These are phyloP conservation scores for Bombus waltoni DNA, from an alignment of 1,140 invertebrate species.

Conservation along the genomic window DNA sequence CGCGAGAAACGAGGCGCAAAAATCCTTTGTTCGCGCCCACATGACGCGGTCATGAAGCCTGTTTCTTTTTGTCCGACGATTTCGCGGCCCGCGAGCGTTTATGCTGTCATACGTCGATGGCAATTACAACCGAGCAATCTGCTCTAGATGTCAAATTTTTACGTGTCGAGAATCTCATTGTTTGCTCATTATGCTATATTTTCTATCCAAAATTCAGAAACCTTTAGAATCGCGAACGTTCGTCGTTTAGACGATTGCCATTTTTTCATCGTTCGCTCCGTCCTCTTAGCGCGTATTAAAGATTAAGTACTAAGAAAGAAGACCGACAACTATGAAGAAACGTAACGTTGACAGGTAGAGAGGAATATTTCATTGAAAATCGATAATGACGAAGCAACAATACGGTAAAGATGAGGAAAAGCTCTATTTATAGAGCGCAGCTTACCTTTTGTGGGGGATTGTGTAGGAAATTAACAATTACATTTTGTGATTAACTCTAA, in stretches of 20 bases:
- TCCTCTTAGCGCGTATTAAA: too few relatives aligned
- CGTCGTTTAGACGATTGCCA: too few relatives aligned
- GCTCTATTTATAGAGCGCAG: background rate
- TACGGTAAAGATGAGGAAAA: background rate
- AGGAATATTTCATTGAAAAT: background rate
- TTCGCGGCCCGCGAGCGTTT: background rate
- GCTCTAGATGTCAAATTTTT: too few relatives aligned
- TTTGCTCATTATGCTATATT: too few relatives aligned
- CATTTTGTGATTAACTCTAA: background rate
- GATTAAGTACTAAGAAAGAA: too few relatives aligned
- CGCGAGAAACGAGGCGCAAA: slow-evolving; percentile 55
- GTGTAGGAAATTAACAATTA: background rate
- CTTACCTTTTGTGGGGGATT: background rate
- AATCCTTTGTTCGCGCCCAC: slow-evolving; percentile 58
- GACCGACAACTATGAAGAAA: background rate
- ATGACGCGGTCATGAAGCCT: slow-evolving; percentile 27
- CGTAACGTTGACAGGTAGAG: background rate
- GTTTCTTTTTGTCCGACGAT: slow-evolving; percentile 9
- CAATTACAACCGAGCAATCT: slow-evolving; percentile 9
- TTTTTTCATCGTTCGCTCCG: too few relatives aligned
- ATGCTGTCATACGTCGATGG: background rate
- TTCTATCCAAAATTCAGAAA: too few relatives aligned
- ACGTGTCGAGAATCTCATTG: too few relatives aligned
- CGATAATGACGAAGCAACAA: background rate
- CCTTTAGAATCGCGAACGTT: too few relatives aligned